Conservation (phyloP, 2,888 invertebrate genomes). For the Tetranychus truncatus region DNA sequence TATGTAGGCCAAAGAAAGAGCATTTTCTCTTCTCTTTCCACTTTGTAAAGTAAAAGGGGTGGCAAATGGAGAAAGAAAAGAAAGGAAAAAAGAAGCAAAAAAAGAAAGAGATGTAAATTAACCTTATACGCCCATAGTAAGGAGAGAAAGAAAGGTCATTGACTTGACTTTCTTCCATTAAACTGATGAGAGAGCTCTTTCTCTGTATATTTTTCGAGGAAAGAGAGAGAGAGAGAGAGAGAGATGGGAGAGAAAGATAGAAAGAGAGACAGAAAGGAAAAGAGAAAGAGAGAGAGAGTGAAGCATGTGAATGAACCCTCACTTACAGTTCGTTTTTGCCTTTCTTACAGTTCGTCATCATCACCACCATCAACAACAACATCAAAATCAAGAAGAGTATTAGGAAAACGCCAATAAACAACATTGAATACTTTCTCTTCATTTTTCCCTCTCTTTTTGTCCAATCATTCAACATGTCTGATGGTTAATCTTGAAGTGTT, state of each 20-base stretch:
- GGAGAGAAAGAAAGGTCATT: background rate
- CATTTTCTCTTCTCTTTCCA: background rate
- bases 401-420: background rate
- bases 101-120: background rate
- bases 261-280: background rate
- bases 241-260: background rate
- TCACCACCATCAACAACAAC: conserved; percentile 5
- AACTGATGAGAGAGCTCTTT: background rate
- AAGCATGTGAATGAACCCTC: background rate
- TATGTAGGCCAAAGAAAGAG: background rate
- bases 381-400: background rate
- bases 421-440: background rate
- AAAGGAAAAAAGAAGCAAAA: background rate
- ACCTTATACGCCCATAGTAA: background rate
- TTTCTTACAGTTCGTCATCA: conserved; percentile 7
- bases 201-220: conserved; percentile 3
- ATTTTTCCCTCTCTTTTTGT: conserved; percentile 1
- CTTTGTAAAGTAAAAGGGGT: too few species aligned
- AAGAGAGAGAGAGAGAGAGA: conserved; percentile 5
- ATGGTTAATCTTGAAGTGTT: background rate
- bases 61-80: too few species aligned
- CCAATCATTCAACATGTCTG: background rate
- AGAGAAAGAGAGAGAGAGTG: conserved; percentile 7
- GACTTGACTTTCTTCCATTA: background rate
- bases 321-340: conserved; percentile 8